Conservation (phyloP, 1,140 invertebrate species). For the Maconellicoccus hirsutus region DNA sequence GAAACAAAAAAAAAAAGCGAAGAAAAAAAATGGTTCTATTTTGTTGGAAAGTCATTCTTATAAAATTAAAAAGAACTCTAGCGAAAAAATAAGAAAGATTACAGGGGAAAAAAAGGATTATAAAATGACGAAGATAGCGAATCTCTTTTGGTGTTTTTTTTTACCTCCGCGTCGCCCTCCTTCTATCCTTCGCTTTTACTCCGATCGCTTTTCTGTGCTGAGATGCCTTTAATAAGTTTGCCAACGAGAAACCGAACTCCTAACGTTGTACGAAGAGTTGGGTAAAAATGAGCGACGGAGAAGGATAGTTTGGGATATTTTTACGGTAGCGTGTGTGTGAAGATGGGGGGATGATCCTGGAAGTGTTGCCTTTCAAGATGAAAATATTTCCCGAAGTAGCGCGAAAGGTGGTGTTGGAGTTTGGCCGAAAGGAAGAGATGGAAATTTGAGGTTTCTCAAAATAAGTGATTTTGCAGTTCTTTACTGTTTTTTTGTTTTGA, state of each 20-base stretch:
- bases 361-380: too few relatives aligned
- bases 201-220: too few relatives aligned
- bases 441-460: too few relatives aligned
- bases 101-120: neutral
- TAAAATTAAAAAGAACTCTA: conserved; percentile 10
- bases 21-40: neutral
- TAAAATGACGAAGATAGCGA: neutral
- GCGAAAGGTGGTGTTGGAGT: too few relatives aligned
- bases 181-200: neutral
- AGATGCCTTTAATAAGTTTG: neutral
- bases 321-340: neutral
- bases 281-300: conserved; percentile 1
- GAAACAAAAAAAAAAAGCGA: too few relatives aligned
- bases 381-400: too few relatives aligned
- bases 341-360: neutral
- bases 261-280: neutral
- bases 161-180: neutral
- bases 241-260: neutral
- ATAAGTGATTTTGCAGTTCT: too few relatives aligned
- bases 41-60: neutral
- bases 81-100: neutral
- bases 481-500: too few relatives aligned
- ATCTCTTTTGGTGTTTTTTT: neutral
- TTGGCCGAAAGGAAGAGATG: too few relatives aligned
- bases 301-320: neutral